Percentiles rank a stretch among this genome's conserved stretches.
Evolutionary conservation across 2,888 invertebrate species (phyloP).

Genomic region (Brassicogethes aeneus): DNA sequence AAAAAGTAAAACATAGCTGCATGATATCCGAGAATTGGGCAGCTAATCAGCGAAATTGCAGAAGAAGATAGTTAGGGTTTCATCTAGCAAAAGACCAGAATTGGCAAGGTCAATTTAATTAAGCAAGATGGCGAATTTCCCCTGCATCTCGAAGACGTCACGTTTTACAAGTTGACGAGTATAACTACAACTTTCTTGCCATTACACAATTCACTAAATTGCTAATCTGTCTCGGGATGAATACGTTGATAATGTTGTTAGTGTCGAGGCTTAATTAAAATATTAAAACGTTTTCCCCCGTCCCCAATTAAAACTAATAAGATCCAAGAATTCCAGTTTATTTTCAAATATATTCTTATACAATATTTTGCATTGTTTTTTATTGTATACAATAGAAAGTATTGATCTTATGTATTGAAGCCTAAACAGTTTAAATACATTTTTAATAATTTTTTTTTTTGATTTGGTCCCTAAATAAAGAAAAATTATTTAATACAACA

Average conservation of each 20-base stretch:
- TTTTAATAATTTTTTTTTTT: too few relatives aligned
- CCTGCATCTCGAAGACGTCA: neutral
- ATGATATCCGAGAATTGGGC: too few relatives aligned
- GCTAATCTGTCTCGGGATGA: constrained; percentile 1
- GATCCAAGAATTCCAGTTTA: too few relatives aligned
- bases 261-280: neutral
- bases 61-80: neutral
- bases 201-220: constrained; percentile 2
- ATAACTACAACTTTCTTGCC: constrained; percentile 2
- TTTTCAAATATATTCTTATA: too few relatives aligned
- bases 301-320: neutral
- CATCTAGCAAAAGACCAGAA: neutral
- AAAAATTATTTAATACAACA: too few relatives aligned
- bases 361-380: too few relatives aligned
- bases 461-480: too few relatives aligned
- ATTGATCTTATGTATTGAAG: too few relatives aligned
- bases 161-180: constrained; percentile 1
- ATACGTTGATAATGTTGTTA: constrained; percentile 1
- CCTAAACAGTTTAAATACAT: too few relatives aligned
- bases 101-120: neutral
- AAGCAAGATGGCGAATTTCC: neutral
- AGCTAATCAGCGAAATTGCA: neutral
- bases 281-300: neutral
- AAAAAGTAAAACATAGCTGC: too few relatives aligned
- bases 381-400: too few relatives aligned